Evolutionary conservation across 1,140 invertebrate species (phyloP), one percentile per base, ranked within the genome.

Genomic region (Brachionus rotundiformis): DNA sequence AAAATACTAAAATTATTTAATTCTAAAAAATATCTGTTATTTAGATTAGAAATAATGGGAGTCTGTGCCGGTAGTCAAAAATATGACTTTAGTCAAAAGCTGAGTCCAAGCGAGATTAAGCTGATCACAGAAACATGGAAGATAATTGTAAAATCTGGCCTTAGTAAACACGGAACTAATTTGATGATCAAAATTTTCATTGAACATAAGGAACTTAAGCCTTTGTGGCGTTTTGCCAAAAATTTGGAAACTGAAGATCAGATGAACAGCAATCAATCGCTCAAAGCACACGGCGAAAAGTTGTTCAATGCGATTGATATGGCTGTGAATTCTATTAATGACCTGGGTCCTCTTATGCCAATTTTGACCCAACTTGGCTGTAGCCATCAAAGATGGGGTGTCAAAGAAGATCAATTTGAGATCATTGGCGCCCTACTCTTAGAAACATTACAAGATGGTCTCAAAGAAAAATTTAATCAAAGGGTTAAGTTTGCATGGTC

Each of bases 201-300:
- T 0, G 76, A 79, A 19, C 76, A 79, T n/a, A 54, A 59, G 23
- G 76, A 79, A 8, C 29, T 79, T 5, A 79, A 79, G 25, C 76
- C 76, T 11, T 6, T 79, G 29, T 79, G 76, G 76, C 27, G 59
- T 3, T 79, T 79, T 41, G 44, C 76, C 4, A 59, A 11, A 59
- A 79, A 79, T 79, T 41, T 79, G 31, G 76, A 79, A 13, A 79
- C 47, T 8, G 47, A 79, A 27, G 76, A 54, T 1, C 47, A 79
- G 25, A 79, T 79, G 76, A 79, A 29, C 36, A 39, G 29, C n/a
- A 79, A 63, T 39, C 76, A 79, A 41, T 36, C 31, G 33, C 76
- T 79, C 25, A 79, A 79, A 33, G 76, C 76, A 10, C 76, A 79
- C 36, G 76, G 76, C 4, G 76, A 79, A 19, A 79, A 79, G n/a